These are phyloP conservation scores for Dicranocentrus wangi DNA, from an alignment of 2,888 invertebrate species.

Conservation along the genomic window DNA sequence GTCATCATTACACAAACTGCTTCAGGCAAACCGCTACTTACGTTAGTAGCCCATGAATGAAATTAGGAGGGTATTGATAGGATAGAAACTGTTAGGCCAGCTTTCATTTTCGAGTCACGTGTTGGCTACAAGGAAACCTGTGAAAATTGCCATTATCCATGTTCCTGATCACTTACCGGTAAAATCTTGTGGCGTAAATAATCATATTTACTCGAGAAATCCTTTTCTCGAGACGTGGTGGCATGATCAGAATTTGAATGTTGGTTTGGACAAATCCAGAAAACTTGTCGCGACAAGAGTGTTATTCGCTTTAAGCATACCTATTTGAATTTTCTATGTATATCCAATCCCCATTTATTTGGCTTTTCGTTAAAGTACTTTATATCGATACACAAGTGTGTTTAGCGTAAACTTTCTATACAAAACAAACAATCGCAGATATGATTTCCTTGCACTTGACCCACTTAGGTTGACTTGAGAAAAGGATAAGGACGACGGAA, in stretches of 20 bases:
- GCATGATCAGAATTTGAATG: slow-evolving; percentile 42
- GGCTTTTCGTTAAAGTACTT: too few species aligned
- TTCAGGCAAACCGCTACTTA: too few species aligned
- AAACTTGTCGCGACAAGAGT: background rate
- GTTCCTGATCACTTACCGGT: slow-evolving; percentile 28
- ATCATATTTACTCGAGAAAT: slow-evolving; percentile 29
- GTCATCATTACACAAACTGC: too few species aligned
- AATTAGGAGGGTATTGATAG: too few species aligned
- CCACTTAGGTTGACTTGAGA: slow-evolving; percentile 39
- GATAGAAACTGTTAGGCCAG: too few species aligned
- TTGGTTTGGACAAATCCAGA: background rate
- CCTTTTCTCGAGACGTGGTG: background rate
- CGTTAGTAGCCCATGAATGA: too few species aligned
- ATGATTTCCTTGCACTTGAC: slow-evolving; percentile 41
- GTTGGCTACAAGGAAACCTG: background rate
- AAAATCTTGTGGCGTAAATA: slow-evolving; percentile 36
- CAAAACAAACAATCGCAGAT: slow-evolving; percentile 1
- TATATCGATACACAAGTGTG: background rate
- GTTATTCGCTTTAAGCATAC: too few species aligned
- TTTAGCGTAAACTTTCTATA: background rate
- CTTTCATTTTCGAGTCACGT: too few species aligned
- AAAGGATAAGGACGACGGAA: background rate
- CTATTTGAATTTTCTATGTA: too few species aligned
- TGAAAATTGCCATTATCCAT: slow-evolving; percentile 31
- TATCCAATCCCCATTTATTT: too few species aligned